A percentile compares a stretch with the other conserved stretches of the same genome.
These are phyloP conservation scores for Dasysyrphus albostriatus DNA, from an alignment of 2,888 invertebrate genomes.

Conservation along the genomic window DNA sequence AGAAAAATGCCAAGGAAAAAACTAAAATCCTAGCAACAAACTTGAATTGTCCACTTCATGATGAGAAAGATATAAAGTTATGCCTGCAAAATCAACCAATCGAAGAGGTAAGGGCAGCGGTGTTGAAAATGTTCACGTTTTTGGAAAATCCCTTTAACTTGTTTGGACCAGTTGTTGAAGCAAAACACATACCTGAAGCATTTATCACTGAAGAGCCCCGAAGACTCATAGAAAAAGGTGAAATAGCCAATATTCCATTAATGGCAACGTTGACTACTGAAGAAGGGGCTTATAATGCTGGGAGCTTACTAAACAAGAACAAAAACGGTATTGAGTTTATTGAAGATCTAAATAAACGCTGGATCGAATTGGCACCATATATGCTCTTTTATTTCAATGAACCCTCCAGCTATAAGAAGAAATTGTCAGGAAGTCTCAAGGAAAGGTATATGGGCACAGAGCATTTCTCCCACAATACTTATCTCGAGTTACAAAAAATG, in stretches of 20 bases:
- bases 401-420: slow-evolving; percentile 5
- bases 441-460: slow-evolving; percentile 85
- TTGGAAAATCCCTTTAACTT: slow-evolving; percentile 88
- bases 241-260: slow-evolving; percentile 87
- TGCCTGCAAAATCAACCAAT: slow-evolving; percentile 87
- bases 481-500: slow-evolving; percentile 83
- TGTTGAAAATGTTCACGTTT: slow-evolving; percentile 74
- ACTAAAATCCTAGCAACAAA: slow-evolving; percentile 86
- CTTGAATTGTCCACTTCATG: slow-evolving; percentile 86
- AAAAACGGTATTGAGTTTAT: slow-evolving; percentile 81
- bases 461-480: slow-evolving; percentile 84
- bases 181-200: slow-evolving; percentile 83
- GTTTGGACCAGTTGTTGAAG: slow-evolving; percentile 89
- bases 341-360: slow-evolving; percentile 83
- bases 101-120: slow-evolving; percentile 85
- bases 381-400: slow-evolving; percentile 86
- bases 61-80: slow-evolving; percentile 85
- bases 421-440: slow-evolving; percentile 84
- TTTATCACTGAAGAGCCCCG: slow-evolving; percentile 88
- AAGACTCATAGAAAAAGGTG: slow-evolving; percentile 85
- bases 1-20: slow-evolving; percentile 84
- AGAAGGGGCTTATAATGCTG: slow-evolving; percentile 89
- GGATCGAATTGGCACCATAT: slow-evolving; percentile 86
- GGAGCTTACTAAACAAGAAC: slow-evolving; percentile 83
- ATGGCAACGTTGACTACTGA: slow-evolving; percentile 87